Percentiles rank a stretch among this genome's conserved stretches.
These are phyloP conservation scores for Eueides isabella DNA, from an alignment of 1,140 invertebrate species.

Conservation along the genomic window DNA sequence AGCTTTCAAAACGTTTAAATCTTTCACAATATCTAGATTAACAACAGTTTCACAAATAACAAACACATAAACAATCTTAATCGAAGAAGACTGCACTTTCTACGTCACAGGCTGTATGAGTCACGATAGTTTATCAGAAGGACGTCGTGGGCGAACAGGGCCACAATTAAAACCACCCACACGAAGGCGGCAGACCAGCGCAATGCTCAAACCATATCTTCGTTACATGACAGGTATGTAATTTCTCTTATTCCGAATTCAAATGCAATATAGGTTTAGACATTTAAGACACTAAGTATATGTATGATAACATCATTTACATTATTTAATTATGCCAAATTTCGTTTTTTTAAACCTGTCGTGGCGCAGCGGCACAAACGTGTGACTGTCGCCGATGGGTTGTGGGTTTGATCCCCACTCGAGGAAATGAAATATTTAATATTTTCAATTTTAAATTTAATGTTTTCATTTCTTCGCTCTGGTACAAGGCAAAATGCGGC, in stretches of 20 bases:
- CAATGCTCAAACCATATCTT: slow-evolving; percentile 38
- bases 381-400: no score
- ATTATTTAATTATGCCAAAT: not conserved
- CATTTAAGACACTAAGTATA: slow-evolving; percentile 2
- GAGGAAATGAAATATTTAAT: no score
- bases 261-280: slow-evolving; percentile 11
- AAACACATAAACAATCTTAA: slow-evolving; percentile 22
- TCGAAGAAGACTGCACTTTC: slow-evolving; percentile 39
- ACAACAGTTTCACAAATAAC: slow-evolving; percentile 14
- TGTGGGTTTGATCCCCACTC: no score
- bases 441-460: no score
- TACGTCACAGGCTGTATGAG: slow-evolving; percentile 45
- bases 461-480: no score
- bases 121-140: slow-evolving; percentile 46
- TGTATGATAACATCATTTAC: not conserved
- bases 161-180: slow-evolving; percentile 49
- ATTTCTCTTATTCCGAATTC: slow-evolving; percentile 23
- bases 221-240: slow-evolving; percentile 36
- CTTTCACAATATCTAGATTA: slow-evolving; percentile 4
- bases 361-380: no score
- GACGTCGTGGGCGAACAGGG: slow-evolving; percentile 48
- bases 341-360: not conserved
- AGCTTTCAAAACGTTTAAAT: not conserved
- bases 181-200: slow-evolving; percentile 25
- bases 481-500: no score